phyloP scores from a whole-genome alignment of 2,797 vertebrate species.

The Eulemur albifrons region DNA sequence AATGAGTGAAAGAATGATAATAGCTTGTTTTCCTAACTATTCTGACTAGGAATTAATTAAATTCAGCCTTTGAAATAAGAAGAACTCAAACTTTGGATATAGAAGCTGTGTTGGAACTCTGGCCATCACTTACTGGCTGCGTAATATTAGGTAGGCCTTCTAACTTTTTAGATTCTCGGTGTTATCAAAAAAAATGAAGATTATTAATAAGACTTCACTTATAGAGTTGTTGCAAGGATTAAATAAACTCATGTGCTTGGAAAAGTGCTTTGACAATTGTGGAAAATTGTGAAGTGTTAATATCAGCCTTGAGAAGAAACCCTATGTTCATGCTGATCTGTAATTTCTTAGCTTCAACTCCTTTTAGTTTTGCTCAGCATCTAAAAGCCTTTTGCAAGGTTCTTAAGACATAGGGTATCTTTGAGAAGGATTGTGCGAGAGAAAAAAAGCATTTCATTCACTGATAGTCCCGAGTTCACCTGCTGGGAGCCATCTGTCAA shows the following conservation, averaged over 20 bases:
- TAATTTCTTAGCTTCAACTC: neutral
- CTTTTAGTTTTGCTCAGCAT: neutral
- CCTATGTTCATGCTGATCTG: neutral
- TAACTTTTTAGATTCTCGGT: neutral
- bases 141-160: neutral
- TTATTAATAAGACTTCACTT: neutral
- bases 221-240: neutral
- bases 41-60: neutral
- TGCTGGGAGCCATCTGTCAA: constrained; percentile 66
- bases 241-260: neutral
- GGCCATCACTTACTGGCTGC: neutral
- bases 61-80: neutral
- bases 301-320: neutral
- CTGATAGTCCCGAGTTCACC: constrained; percentile 39
- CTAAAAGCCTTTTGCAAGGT: constrained; percentile 11
- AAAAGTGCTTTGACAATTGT: neutral
- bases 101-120: neutral
- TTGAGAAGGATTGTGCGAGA: constrained; percentile 27
- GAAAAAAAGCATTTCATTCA: constrained; percentile 52
- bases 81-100: neutral
- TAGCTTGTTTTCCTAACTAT: neutral
- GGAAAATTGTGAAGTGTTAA: neutral
- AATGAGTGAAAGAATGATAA: neutral
- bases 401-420: constrained; percentile 19
- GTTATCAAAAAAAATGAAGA: neutral